Evolutionary conservation across 2,888 invertebrate genomes (phyloP), one percentile per base, ranked within the genome.

Genomic region (Lordiphosa fenestrarum): DNA sequence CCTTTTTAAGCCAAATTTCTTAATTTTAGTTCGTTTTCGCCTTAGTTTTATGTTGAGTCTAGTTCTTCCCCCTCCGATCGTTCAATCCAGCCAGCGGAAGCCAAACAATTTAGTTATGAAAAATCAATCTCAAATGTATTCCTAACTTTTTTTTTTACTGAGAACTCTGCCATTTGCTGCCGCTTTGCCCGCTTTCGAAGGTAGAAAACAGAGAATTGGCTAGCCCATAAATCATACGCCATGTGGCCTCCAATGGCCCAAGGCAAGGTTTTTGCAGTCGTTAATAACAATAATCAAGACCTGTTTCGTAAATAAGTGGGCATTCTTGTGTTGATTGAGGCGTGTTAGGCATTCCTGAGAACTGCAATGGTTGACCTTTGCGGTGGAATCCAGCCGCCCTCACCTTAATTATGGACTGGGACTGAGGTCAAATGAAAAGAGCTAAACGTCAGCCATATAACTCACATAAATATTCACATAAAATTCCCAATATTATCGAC

Each of bases 181-280:
- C 15, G 15, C 2, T 15, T 21, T 49, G 4, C 12, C 5, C 1
- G 9, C 3, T 9, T 4, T 9, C 9, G 7, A 9, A 30, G 30
- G 30, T 30, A 63, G 66, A 65, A 50, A 65, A n/a, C n/a, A 54
- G 42, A 64, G 57, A 53, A 53, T 37, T 60, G 63, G 67, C 50
- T 54, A 50, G 48, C 50, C 57, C 69, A 61, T 81, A 69, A 76
- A 76, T 81, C 81, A 77, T 77, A 73, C 81, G 69, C 73, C 77
- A 60, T 58, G 77, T 73, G 66, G 59, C 38, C 66, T 48, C 12
- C 60, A 58, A 51, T 41, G 33, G 46, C 53, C 44, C 37, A 21
- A 35, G 19, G 13, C 37, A 35, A 46, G 52, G 57, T 48, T 30
- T 30, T 30, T 9, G 30, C 30, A 9, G 30, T 30, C 30, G 2